A percentile compares a stretch with the other conserved stretches of the same genome.
These are phyloP conservation scores for Anas capensis DNA, from an alignment of 2,797 vertebrate genomes.

Conservation along the genomic window DNA sequence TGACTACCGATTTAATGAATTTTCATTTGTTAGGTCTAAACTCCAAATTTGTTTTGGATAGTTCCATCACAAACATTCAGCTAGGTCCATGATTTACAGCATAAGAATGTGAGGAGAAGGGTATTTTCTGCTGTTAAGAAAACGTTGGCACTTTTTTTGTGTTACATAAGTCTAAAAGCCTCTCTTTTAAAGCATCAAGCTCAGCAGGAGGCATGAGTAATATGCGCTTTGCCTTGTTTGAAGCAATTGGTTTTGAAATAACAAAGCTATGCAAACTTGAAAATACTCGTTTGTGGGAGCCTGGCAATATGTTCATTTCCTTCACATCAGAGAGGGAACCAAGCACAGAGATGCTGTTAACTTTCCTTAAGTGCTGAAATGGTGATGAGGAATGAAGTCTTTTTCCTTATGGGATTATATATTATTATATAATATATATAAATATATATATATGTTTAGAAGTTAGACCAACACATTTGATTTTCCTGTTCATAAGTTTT, in stretches of 20 bases:
- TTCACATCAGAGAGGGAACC: not conserved
- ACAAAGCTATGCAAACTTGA: conserved; percentile 41
- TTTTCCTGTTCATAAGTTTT: not conserved
- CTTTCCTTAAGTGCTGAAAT: not conserved
- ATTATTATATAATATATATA: not conserved
- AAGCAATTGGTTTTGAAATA: conserved; percentile 50
- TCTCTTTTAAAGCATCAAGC: not conserved
- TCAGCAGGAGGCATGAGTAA: conserved; percentile 54
- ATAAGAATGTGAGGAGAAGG: not conserved
- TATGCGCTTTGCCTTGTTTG: conserved; percentile 22
- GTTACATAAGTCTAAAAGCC: conserved; percentile 10
- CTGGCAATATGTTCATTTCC: not conserved
- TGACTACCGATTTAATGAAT: not conserved
- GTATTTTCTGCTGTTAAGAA: conserved; percentile 9
- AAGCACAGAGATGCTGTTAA: not conserved
- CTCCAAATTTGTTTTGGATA: not conserved
- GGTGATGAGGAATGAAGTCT: not conserved
- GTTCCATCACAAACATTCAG: not conserved
- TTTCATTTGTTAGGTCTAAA: not conserved
- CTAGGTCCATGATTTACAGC: not conserved
- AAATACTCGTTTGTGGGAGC: not conserved
- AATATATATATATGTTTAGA: not conserved
- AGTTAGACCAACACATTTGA: not conserved
- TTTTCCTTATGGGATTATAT: not conserved
- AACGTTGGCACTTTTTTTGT: not conserved